A percentile compares a stretch with the other conserved stretches of the same genome.
phyloP scores from a whole-genome alignment of 2,797 vertebrate genomes.

The Diplodus sargus region DNA sequence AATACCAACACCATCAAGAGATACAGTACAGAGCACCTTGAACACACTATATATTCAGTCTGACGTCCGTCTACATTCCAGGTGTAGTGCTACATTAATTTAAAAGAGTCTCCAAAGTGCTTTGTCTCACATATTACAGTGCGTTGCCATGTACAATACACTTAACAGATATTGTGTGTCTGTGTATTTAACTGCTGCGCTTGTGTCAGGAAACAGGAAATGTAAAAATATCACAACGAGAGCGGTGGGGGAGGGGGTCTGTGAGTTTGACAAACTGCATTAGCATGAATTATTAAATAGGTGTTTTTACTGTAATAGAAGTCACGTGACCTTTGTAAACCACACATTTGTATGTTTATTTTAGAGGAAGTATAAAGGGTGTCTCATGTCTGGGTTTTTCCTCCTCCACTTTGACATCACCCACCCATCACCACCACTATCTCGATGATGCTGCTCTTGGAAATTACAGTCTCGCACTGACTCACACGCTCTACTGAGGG shows the following conservation, averaged over 20 bases:
- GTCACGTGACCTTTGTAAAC: no score
- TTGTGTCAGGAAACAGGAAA: slow-evolving; percentile 22
- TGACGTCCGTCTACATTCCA: slow-evolving; percentile 14
- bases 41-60: slow-evolving; percentile 1
- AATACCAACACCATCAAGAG: not conserved
- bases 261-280: not conserved
- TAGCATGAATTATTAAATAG: not conserved
- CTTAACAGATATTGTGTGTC: not conserved
- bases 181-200: not conserved
- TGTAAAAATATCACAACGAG: not conserved
- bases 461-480: not conserved
- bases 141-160: not conserved
- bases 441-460: no score
- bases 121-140: not conserved
- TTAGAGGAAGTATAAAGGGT: no score
- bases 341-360: no score
- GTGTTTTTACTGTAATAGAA: not conserved
- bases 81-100: slow-evolving; percentile 17
- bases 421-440: not conserved
- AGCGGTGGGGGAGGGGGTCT: not conserved
- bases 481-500: not conserved
- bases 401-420: no score
- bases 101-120: slow-evolving; percentile 17
- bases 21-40: slow-evolving; percentile 12
- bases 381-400: no score